Conservation (phyloP, 2,888 invertebrate species). For the Physocephala rufipes region DNA sequence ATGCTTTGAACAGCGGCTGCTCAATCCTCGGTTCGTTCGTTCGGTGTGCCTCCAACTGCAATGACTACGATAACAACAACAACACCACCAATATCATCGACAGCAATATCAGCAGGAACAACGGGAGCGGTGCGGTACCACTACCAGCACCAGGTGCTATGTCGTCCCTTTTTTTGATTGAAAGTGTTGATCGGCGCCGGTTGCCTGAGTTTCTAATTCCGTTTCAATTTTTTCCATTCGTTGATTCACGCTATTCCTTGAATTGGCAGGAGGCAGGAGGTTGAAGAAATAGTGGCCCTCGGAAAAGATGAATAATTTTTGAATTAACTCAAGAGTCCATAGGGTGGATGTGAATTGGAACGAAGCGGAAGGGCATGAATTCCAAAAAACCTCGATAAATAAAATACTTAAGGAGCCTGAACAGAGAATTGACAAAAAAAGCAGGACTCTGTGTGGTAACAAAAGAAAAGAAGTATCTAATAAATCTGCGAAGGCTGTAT, state of each 20-base stretch:
- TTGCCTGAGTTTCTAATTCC: constrained; percentile 14
- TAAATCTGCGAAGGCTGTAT: too few relatives aligned
- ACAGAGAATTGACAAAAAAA: too few relatives aligned
- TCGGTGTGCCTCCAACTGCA: constrained; percentile 19
- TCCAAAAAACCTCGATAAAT: too few relatives aligned
- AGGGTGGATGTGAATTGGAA: too few relatives aligned
- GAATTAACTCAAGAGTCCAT: too few relatives aligned
- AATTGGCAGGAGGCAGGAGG: neutral
- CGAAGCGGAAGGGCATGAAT: too few relatives aligned
- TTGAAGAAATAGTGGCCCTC: neutral
- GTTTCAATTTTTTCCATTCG: neutral
- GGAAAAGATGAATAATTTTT: too few relatives aligned
- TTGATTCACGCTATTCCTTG: neutral
- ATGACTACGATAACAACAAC: neutral
- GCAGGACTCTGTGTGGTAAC: too few relatives aligned
- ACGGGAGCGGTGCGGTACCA: neutral
- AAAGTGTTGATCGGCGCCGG: constrained; percentile 5
- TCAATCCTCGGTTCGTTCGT: neutral
- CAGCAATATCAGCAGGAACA: neutral
- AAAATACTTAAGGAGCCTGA: too few relatives aligned
- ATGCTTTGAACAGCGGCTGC: constrained; percentile 6
- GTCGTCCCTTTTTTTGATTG: constrained; percentile 15
- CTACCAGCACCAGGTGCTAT: constrained; percentile 19
- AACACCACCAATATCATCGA: too few relatives aligned
- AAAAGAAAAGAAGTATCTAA: too few relatives aligned